phyloP scores from a whole-genome alignment of 2,888 invertebrate genomes.

The Eurois occulta region DNA sequence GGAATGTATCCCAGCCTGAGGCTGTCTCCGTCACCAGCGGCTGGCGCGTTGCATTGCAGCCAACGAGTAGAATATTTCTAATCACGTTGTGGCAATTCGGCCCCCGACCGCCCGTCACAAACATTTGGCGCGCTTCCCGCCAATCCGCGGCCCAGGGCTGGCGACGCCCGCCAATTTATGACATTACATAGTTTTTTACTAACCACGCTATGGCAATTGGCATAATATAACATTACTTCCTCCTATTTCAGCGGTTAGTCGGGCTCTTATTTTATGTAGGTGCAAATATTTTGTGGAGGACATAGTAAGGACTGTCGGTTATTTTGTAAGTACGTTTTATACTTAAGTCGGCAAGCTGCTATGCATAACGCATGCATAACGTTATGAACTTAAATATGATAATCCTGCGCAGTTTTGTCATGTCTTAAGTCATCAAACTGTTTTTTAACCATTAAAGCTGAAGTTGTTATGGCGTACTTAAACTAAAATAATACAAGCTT shows the following conservation, averaged over 20 bases:
- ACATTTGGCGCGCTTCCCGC: conserved; percentile 86
- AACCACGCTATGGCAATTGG: conserved; percentile 15
- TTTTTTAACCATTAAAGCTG: background rate
- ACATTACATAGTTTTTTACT: conserved; percentile 32
- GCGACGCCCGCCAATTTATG: conserved; percentile 41
- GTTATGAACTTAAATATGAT: too few relatives aligned
- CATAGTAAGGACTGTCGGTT: background rate
- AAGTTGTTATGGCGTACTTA: background rate
- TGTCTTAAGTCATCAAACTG: background rate
- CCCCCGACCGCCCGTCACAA: conserved; percentile 77
- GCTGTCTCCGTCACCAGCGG: conserved; percentile 32
- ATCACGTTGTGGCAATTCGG: conserved; percentile 80
- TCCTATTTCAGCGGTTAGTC: conserved; percentile 13
- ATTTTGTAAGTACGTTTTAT: background rate
- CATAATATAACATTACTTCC: conserved; percentile 29
- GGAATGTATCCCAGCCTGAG: conserved; percentile 22
- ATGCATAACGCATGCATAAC: too few relatives aligned
- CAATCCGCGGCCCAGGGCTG: conserved; percentile 72
- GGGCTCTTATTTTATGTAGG: conserved; percentile 2
- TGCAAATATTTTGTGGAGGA: background rate
- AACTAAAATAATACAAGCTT: background rate
- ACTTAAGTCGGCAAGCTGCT: background rate
- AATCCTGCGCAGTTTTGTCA: background rate
- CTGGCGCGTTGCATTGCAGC: conserved; percentile 36
- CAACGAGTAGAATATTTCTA: conserved; percentile 76